Conservation (phyloP, 2,888 invertebrate species). For the Sarcophaga caerulescens region DNA sequence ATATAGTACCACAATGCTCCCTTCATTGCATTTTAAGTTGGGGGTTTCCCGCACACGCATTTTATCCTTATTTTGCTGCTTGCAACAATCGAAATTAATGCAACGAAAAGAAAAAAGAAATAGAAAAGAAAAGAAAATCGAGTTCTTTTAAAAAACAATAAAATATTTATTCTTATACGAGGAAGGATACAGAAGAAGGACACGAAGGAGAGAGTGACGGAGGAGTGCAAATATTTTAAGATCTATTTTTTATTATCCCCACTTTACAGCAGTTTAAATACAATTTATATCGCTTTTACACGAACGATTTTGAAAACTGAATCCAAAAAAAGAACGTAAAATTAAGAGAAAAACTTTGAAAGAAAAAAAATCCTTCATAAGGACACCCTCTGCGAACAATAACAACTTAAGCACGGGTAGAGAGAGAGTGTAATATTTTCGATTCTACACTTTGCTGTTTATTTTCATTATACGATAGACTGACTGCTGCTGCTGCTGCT, state of each 20-base stretch:
- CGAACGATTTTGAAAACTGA: slow-evolving; percentile 44
- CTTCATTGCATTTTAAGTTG: too few species aligned
- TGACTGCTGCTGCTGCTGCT: neutral
- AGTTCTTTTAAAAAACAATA: slow-evolving; percentile 27
- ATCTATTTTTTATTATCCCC: slow-evolving; percentile 55
- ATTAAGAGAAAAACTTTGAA: slow-evolving; percentile 33
- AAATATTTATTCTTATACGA: slow-evolving; percentile 43
- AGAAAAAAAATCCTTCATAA: neutral
- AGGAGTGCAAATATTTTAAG: slow-evolving; percentile 27
- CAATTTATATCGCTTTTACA: slow-evolving; percentile 64
- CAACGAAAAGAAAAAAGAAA: too few species aligned
- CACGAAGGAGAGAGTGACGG: neutral
- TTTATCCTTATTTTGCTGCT: neutral
- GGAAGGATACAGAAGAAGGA: neutral
- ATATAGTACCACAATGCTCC: too few species aligned
- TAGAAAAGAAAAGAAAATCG: slow-evolving; percentile 21
- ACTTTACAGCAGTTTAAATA: slow-evolving; percentile 61
- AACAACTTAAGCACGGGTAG: neutral
- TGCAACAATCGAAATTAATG: slow-evolving; percentile 3
- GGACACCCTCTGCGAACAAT: slow-evolving; percentile 14
- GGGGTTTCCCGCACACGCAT: neutral
- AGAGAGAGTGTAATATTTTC: too few species aligned
- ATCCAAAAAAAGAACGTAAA: neutral
- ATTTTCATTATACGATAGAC: too few species aligned
- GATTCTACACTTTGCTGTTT: too few species aligned